These are phyloP conservation scores for Sphenodon punctatus DNA, from an alignment of 2,797 vertebrate genomes.

Conservation along the genomic window DNA sequence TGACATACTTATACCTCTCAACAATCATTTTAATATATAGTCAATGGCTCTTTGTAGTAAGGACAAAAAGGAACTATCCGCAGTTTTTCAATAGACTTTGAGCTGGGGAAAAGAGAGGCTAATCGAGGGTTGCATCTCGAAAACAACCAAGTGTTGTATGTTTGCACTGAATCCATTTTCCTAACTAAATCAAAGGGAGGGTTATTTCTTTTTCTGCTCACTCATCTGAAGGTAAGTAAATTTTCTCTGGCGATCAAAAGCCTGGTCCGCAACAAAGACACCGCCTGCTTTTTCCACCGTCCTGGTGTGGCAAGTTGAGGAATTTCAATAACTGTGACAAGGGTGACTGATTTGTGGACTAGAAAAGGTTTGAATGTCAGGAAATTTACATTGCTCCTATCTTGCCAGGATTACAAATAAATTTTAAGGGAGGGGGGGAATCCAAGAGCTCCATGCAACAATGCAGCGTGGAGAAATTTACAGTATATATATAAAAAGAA, in stretches of 20 bases:
- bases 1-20: constrained; percentile 75
- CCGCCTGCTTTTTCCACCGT: constrained; percentile 83
- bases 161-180: constrained; percentile 88
- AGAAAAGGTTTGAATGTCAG: constrained; percentile 82
- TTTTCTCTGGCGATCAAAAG: constrained; percentile 88
- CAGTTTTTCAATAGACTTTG: constrained; percentile 82
- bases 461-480: constrained; percentile 73
- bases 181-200: constrained; percentile 87
- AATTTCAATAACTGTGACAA: constrained; percentile 87
- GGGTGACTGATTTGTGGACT: constrained; percentile 88
- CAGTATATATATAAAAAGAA: background rate
- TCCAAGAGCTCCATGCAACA: constrained; percentile 62
- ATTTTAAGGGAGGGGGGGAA: constrained; percentile 55
- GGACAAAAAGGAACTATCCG: constrained; percentile 80
- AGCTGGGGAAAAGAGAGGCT: constrained; percentile 84
- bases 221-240: constrained; percentile 89
- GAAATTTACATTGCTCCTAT: constrained; percentile 81
- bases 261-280: constrained; percentile 85
- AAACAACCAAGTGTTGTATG: constrained; percentile 88
- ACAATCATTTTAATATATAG: constrained; percentile 84
- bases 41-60: constrained; percentile 79
- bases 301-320: constrained; percentile 83
- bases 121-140: constrained; percentile 84
- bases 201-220: constrained; percentile 87
- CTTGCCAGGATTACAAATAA: constrained; percentile 71